These are phyloP conservation scores for Tigriopus japonicus DNA, from an alignment of 1,140 invertebrate species.

Conservation along the genomic window DNA sequence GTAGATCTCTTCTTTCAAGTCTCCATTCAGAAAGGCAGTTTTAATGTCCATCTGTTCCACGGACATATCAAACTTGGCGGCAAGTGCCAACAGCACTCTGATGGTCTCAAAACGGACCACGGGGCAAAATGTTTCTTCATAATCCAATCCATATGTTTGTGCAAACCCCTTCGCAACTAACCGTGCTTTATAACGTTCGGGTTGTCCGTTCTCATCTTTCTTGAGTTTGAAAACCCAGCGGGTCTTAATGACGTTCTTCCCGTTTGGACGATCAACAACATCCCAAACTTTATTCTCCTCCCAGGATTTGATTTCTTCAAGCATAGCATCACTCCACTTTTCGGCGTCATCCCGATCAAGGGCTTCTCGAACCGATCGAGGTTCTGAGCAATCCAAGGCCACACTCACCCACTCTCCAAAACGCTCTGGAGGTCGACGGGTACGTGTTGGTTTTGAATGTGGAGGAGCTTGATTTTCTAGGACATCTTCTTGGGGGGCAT, in stretches of 20 bases:
- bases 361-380: background rate
- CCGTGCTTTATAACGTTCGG: slow-evolving; percentile 22
- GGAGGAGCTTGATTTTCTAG: background rate
- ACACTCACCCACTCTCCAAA: slow-evolving; percentile 16
- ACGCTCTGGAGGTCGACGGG: background rate
- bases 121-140: slow-evolving; percentile 20
- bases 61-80: slow-evolving; percentile 9
- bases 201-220: slow-evolving; percentile 19
- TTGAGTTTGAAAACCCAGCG: slow-evolving; percentile 28
- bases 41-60: slow-evolving; percentile 19
- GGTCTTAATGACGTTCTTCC: slow-evolving; percentile 21
- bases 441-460: background rate
- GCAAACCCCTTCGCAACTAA: slow-evolving; percentile 22
- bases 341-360: no score
- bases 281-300: slow-evolving; percentile 2
- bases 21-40: slow-evolving; percentile 20
- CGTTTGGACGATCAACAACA: slow-evolving; percentile 20
- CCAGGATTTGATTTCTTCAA: no score
- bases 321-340: no score
- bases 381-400: no score
- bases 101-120: slow-evolving; percentile 21
- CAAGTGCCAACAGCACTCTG: slow-evolving; percentile 14
- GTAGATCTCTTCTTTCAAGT: slow-evolving; percentile 17
- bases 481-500: no score
- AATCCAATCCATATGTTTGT: slow-evolving; percentile 21